A percentile compares a stretch with the other conserved stretches of the same genome.
These are phyloP conservation scores for Marmota flaviventris DNA, from an alignment of 2,113 vertebrate species.

Conservation along the genomic window DNA sequence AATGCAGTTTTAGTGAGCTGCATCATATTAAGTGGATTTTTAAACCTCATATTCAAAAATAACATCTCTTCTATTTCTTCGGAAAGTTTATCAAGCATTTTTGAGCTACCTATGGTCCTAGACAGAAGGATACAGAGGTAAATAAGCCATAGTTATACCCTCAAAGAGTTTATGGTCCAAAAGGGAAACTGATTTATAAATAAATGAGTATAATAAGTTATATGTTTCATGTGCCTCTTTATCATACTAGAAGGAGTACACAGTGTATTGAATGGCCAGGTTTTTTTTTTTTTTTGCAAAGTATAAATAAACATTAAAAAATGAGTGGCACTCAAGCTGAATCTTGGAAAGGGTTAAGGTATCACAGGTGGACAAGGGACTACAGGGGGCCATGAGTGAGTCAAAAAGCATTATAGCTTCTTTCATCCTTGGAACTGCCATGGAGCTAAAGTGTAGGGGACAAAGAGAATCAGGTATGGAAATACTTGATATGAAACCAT, in stretches of 20 bases:
- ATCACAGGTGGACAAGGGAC: neutral
- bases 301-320: neutral
- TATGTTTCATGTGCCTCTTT: conserved; percentile 14
- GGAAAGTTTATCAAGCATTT: conserved; percentile 3
- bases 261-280: neutral
- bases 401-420: neutral
- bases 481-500: neutral
- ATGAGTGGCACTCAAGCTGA: neutral
- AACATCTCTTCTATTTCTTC: conserved; percentile 14
- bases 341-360: neutral
- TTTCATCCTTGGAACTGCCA: neutral
- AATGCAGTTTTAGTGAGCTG: conserved; percentile 1
- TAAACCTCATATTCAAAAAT: conserved; percentile 22
- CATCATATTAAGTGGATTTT: neutral
- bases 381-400: neutral
- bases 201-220: conserved; percentile 33
- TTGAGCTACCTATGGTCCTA: neutral
- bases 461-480: neutral
- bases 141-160: neutral
- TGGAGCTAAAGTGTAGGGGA: neutral
- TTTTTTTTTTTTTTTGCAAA: conserved; percentile 33
- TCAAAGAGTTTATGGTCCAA: neutral
- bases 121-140: neutral
- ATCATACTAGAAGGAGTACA: neutral
- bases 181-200: neutral